Evolutionary conservation across 2,113 vertebrate species (phyloP), one percentile per base, ranked within the genome.

Genomic region (Otolemur garnettii): DNA sequence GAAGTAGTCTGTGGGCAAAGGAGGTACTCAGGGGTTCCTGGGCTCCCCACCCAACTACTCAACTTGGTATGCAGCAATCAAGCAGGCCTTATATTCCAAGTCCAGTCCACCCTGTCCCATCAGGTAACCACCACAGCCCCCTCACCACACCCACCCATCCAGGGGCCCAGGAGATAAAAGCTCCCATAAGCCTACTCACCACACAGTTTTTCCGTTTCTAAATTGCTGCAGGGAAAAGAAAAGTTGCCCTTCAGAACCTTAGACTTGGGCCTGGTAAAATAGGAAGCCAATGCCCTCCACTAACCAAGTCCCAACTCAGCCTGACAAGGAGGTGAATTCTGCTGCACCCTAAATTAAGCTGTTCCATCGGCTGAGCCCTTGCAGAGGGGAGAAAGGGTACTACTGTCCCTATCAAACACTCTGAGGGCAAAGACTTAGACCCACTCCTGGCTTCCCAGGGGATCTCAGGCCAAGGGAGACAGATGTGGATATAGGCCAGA

Each of bases 181-280:
- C 71, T 50, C n/a, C 74, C 11, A 0, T 0, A 30, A 55, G 64
- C 86, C 78, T 38, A 99, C 99, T 98, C 97, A 99, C 99, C 99
- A 75, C 99, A 99, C 86, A 99, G 97, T 87, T 99, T 99, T 97
- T 99, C 99, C 0, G 99, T 99, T 97, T 99, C 99, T 98, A 99
- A 98, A 24, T 99, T 99, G 97, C 99, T 99, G 98, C 69, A 97
- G 97, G 95, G 94, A 97, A 98, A 69, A 97, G 92, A 97, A 66
- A 94, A 69, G 83, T 74, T 1, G 59, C 78, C 24, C 1, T 82
- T 98, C 74, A 98, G 97, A 90, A 0, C 2, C 45, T 55, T 42
- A 42, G 60, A 59, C 26, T 7, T 60, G 66, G 87, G 84, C 55
- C 19, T 83, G 50, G 62, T 13, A 18, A 17, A 69, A 26, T 4